Conservation (phyloP, 2,797 vertebrate genomes). For the Tenualosa ilisha region DNA sequence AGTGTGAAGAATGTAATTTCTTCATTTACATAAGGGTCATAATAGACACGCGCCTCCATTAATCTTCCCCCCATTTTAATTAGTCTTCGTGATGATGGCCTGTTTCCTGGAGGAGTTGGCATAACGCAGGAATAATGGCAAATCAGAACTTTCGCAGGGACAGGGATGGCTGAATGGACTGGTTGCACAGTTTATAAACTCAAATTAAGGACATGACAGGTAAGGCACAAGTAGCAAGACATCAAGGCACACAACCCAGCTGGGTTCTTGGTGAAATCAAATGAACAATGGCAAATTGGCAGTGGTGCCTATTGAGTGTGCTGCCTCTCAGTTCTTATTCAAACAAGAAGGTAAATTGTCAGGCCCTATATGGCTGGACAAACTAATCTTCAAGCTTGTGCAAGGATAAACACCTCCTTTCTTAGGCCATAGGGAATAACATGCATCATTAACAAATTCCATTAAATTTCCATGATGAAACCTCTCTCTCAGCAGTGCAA, state of each 20-base stretch:
- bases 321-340: background rate
- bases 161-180: background rate
- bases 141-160: constrained; percentile 38
- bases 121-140: constrained; percentile 47
- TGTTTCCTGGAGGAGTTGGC: constrained; percentile 52
- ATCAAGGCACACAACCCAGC: background rate
- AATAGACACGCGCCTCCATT: constrained; percentile 48
- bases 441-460: constrained; percentile 32
- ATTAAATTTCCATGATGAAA: constrained; percentile 24
- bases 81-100: constrained; percentile 55
- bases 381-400: constrained; percentile 1
- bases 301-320: background rate
- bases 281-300: background rate
- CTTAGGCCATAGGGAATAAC: constrained; percentile 22
- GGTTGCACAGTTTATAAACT: constrained; percentile 15
- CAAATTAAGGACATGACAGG: background rate
- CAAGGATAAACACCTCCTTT: constrained; percentile 30
- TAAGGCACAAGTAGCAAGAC: background rate
- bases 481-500: constrained; percentile 13
- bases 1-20: constrained; percentile 42
- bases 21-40: constrained; percentile 52
- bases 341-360: background rate
- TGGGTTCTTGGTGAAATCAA: background rate
- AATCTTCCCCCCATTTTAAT: constrained; percentile 59
- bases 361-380: constrained; percentile 19